Evolutionary conservation across 2,113 vertebrate genomes (phyloP).

Genomic region (Sigmodon hispidus): DNA sequence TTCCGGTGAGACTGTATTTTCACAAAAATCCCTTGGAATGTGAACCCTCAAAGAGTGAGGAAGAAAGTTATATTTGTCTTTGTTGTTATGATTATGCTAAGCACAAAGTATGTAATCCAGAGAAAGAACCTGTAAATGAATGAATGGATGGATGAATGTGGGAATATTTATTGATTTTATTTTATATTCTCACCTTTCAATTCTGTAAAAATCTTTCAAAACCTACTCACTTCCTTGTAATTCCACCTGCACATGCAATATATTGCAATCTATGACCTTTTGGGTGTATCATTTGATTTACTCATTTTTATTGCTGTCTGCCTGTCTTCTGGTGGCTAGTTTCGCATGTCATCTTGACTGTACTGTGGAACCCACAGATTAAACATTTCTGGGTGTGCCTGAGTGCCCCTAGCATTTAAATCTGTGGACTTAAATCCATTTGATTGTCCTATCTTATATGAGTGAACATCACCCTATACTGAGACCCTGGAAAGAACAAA

Average conservation of each 20-base stretch:
- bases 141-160: neutral
- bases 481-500: neutral
- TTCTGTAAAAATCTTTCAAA: slow-evolving; percentile 10
- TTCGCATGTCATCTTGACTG: neutral
- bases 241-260: neutral
- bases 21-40: neutral
- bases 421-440: neutral
- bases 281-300: neutral
- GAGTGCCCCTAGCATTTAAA: neutral
- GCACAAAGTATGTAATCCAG: neutral
- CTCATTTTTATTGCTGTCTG: neutral
- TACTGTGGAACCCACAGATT: neutral
- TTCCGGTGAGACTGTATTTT: neutral
- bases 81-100: neutral
- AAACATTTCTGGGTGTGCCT: neutral
- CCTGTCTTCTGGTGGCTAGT: neutral
- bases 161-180: neutral
- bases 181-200: neutral
- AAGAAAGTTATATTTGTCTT: neutral
- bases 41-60: neutral
- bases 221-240: neutral
- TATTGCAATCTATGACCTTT: neutral
- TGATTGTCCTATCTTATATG: neutral
- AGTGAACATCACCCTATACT: neutral
- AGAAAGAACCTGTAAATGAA: neutral